Base-by-base conservation (phyloP, 2,888 invertebrate species). In the Heteropelma amictum region DNA sequence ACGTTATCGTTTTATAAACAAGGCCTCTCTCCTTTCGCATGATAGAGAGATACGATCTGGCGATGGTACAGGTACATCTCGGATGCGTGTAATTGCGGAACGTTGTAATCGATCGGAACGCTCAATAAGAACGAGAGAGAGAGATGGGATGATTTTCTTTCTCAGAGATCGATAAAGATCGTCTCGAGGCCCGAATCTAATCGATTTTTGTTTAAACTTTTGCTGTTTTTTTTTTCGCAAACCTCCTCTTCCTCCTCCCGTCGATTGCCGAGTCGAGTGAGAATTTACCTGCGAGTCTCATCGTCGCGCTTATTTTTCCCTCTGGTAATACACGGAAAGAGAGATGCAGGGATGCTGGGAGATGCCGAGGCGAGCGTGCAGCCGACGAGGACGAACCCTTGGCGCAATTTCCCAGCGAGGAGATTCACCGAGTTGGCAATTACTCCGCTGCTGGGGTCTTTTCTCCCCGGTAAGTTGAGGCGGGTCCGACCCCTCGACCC, bases 401-500 rank as follows among this genome's bases (percentile, higher is more conserved):
- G 35, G 21, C 51, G 33, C 80, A 82, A 84, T 85, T 87, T 86
- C 83, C 82, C 42, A 49, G 58, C 35, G 80, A n/a, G 33, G 58
- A 82, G 84, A 85, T 82, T 80, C 67, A 56, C 67, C 53, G 53
- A 82, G 83, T 82, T 81, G 82, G 84, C 88, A 88, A 87, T 88
- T 88, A 87, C 87, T 82, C 79, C n/a, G n/a, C n/a, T n/a, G 84
- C 19, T 8, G 61, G 77, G 74, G 82, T 79, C 81, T 81, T 45
- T 67, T 73, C 82, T 82, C 80, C 42, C 82, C 85, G 85, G 86
- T 87, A 86, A 88, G 85, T 83, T 82, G 82, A 86, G 85, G 87
- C 87, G 87, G 87, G 82, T 79, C 87, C 76, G 86, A 88, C 87
- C 88, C n/a, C 83, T 71, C 84, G 86, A 87, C 88, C 88, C 80